Evolutionary conservation across 2,888 invertebrate species (phyloP), one percentile per base, ranked within the genome.

Genomic region (Candidula unifasciata): DNA sequence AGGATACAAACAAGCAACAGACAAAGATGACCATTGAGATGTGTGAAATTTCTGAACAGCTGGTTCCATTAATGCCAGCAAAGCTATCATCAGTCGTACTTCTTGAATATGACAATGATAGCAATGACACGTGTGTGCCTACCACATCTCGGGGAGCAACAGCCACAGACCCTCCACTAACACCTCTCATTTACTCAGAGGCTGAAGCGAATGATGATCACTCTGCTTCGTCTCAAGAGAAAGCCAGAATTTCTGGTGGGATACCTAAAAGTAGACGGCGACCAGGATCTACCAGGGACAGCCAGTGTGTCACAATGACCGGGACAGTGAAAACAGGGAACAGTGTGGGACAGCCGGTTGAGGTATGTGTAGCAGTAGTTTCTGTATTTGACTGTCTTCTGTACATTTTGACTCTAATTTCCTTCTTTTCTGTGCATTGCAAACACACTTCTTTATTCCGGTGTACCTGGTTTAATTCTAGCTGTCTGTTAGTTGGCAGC

Each of bases 271-370:
- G 60, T 30, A 27, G 78, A 18, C 73, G 35, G 35, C 81, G 85
- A 16, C 84, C 85, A 37, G 85, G 81, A 3, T 81, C 80, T 6
- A 81, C 69, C 1, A 77, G 85, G 37, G 81, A 88, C 82, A 87
- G 87, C 27, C 88, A 89, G 24, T 87, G 87, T 37, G 89, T 96
- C 74, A 96, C 96, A 2, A 89, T 93, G 90, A 92, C 92, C 21
- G 96, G 96, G 10, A 96, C 96, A 16, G 96, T 96, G 18, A 96
- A 96, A 90, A 94, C 96, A 78, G 89, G 89, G 13, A 87, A 86
- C 80, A 88, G 85, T 87, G 87, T 80, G 84, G 89, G 89, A n/a
- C 86, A 87, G 37, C 84, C 87, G 8, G 88, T 88, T 13, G 87
- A 88, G 80, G 85, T 82, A 57, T 60, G 79, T 74, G 18, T 5